phyloP scores from a whole-genome alignment of 2,113 vertebrate genomes.

The Lycocorax pyrrhopterus region DNA sequence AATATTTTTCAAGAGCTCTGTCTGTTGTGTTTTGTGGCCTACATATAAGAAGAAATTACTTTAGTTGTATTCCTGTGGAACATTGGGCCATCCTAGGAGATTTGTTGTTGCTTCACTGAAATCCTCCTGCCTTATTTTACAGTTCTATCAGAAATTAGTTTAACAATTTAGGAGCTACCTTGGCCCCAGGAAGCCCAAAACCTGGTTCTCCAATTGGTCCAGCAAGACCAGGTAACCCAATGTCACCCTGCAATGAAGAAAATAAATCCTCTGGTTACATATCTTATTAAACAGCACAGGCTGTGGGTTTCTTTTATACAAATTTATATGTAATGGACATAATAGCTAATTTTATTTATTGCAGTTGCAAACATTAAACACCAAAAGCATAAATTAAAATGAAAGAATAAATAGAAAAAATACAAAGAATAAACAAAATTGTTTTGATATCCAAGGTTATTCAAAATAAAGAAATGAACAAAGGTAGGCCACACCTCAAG shows the following conservation, averaged over 20 bases:
- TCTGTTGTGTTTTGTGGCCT: neutral
- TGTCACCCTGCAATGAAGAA: constrained; percentile 77
- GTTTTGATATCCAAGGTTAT: neutral
- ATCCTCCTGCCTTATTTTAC: neutral
- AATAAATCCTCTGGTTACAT: neutral
- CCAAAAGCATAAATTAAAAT: neutral
- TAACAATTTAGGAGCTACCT: constrained; percentile 68
- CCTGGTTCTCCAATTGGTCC: constrained; percentile 86
- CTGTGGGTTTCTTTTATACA: neutral
- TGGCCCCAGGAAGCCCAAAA: constrained; percentile 85
- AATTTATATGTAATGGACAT: neutral
- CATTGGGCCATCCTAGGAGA: neutral
- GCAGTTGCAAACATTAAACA: neutral
- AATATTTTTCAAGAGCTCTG: neutral
- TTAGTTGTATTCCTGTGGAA: neutral
- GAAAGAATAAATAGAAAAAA: neutral
- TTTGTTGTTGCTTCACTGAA: neutral
- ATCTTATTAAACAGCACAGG: neutral
- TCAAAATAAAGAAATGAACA: neutral
- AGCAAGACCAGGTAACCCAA: constrained; percentile 76
- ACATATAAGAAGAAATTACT: neutral
- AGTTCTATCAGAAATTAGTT: neutral
- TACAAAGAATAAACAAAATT: neutral
- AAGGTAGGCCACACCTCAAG: neutral
- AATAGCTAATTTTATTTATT: neutral